Base-by-base conservation (phyloP, 1,140 invertebrate species). In the Platyscapa corneri region DNA sequence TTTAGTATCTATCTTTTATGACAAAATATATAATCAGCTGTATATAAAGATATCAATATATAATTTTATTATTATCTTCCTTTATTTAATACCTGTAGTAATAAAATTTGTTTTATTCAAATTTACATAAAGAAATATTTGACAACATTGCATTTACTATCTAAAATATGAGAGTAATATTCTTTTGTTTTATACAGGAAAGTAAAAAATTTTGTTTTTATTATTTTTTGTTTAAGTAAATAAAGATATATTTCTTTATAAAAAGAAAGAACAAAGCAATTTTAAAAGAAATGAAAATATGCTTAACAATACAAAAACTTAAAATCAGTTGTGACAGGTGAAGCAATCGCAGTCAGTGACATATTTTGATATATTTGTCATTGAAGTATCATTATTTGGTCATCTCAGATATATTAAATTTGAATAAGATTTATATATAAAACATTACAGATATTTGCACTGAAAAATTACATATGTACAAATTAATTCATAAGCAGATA, bases 381-480 rank as follows among this genome's bases (percentile, higher is more conserved):
- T 72, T 23, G 86, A 88, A 87, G 76, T 82, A 75, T 84, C 74
- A 72, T 86, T 75, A 70, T 72, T 39, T 39, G 27, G 46, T 80
- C 32, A 1, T 37, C 60, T 42, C 82, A 89, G 84, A 86, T 88
- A 89, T 88, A 91, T 90, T 90, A 67, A 81, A 82, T 86, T 86
- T 75, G 72, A 88, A 88, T 85, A 79, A 92, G 91, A 92, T 92
- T 91, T 91, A 92, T 90, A 89, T 90, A 91, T 92, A 90, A 88
- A 91, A 92, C 92, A 91, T 89, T 92, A 84, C 87, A 32, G 16
- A 56, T 23, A 20, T 23, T 87, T 88, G 88, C 42, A 1, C 34
- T 86, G 85, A 89, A 90, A 89, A 91, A 92, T 91, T 18, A 92
- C 90, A 90, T 90, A 91, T 90, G 90, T 89, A 56, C 34, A 88